phyloP scores from a whole-genome alignment of 2,888 invertebrate species.

The Drosophila basisetae region DNA sequence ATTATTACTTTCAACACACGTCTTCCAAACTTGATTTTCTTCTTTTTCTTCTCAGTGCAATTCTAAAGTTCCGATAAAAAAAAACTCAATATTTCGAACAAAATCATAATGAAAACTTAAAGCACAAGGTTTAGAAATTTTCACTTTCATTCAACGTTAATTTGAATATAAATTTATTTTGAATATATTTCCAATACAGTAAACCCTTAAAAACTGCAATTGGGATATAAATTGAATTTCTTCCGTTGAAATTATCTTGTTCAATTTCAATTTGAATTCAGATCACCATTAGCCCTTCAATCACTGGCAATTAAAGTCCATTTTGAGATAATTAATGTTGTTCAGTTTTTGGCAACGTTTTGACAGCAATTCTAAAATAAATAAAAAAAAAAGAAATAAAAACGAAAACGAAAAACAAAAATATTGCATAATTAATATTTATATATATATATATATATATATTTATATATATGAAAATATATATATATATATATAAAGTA shows the following conservation, averaged over 20 bases:
- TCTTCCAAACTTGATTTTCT: too few species aligned
- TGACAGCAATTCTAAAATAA: conserved; percentile 44
- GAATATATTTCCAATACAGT: conserved; percentile 14
- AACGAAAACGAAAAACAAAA: conserved; percentile 29
- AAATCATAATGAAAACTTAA: neutral
- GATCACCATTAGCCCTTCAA: conserved; percentile 39
- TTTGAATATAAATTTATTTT: neutral
- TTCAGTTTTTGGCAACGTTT: conserved; percentile 41
- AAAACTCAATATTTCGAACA: neutral
- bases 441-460: conserved; percentile 12
- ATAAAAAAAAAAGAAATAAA: conserved; percentile 17
- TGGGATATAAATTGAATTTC: neutral
- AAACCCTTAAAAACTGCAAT: neutral
- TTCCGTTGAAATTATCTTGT: conserved; percentile 10
- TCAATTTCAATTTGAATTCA: conserved; percentile 26
- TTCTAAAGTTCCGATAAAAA: neutral
- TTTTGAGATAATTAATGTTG: conserved; percentile 63
- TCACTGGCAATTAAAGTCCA: conserved; percentile 48
- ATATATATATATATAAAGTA: conserved; percentile 4
- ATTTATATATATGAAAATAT: conserved; percentile 8
- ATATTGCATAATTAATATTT: conserved; percentile 63
- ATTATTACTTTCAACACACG: neutral
- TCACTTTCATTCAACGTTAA: neutral
- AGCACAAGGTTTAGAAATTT: neutral
- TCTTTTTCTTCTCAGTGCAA: neutral